Evolutionary conservation across 2,797 vertebrate species (phyloP), one percentile per base, ranked within the genome.

Genomic region (Enteromius radiatus): DNA sequence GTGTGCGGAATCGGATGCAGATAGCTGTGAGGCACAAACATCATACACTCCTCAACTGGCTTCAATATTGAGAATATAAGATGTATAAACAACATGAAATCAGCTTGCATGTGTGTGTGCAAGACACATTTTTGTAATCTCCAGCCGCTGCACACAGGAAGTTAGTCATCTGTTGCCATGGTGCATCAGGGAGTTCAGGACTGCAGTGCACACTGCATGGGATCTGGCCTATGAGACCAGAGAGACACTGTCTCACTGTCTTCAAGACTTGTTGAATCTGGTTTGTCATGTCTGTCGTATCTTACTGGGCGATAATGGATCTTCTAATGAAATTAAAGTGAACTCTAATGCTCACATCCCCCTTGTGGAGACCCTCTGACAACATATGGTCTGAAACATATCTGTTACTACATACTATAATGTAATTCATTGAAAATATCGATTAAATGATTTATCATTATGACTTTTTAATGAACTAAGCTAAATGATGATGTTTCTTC

Each of bases 161-260:
- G 83, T 69, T 79, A 79, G 65, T 84, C 78, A 81, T 84, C 83
- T 81, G 78, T 81, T 84, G 84, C 78, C 70, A 59, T 84, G 84
- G 52, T 84, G 78, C 78, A 81, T 75, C 59, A 77, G 77, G 54
- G 69, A 76, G 70, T 76, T 74, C 17, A 73, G 21, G 69, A 81
- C 69, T 65, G 43, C 41, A 73, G 43, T n/a, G 38, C 56, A 33
- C 41, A 33, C 69, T 64, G 43, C 69, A 64, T 81, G 68, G 21
- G 15, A 76, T 82, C 70, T 70, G 81, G 63, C 15, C 38, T 65
- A 56, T 23, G 19, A 82, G 36, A 67, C 61, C 61, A 82, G 7
- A 76, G 33, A 67, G 61, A 68, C 80, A 56, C 23, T 33, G 47
- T 31, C 61, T 76, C 26, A 4, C 69, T 38, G 59, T 69, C 19